phyloP scores from a whole-genome alignment of 1,140 invertebrate species.

The Orchesella cincta region DNA sequence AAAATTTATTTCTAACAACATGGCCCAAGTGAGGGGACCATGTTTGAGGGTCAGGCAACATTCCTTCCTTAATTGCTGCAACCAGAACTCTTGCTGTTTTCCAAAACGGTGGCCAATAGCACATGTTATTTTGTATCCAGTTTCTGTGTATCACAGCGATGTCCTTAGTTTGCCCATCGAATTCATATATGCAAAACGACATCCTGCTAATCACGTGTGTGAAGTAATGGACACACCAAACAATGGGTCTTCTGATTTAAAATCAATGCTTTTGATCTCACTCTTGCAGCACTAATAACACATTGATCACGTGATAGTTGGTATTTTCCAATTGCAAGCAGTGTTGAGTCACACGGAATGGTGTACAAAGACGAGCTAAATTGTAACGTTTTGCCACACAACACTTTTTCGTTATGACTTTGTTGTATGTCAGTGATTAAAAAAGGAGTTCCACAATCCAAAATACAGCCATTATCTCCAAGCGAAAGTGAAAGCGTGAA shows the following conservation, averaged over 20 bases:
- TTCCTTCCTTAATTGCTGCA: too few species aligned
- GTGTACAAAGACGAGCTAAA: not conserved
- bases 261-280: not conserved
- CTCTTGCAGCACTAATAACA: not conserved
- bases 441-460: not conserved
- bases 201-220: not conserved
- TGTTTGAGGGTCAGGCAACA: not conserved
- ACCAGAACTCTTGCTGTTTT: not conserved
- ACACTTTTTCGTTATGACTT: not conserved
- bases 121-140: not conserved
- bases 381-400: not conserved
- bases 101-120: constrained; percentile 13
- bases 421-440: not conserved
- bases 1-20: not conserved
- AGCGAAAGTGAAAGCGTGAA: too few species aligned
- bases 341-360: not conserved
- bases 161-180: not conserved
- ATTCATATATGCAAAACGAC: not conserved
- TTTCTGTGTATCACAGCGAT: not conserved
- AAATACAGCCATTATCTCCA: not conserved
- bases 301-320: not conserved
- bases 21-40: not conserved
- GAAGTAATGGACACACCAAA: not conserved
- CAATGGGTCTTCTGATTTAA: not conserved
- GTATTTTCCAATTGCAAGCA: not conserved